These are phyloP conservation scores for Lagorchestes hirsutus DNA, from an alignment of 2,797 vertebrate species.

Conservation along the genomic window DNA sequence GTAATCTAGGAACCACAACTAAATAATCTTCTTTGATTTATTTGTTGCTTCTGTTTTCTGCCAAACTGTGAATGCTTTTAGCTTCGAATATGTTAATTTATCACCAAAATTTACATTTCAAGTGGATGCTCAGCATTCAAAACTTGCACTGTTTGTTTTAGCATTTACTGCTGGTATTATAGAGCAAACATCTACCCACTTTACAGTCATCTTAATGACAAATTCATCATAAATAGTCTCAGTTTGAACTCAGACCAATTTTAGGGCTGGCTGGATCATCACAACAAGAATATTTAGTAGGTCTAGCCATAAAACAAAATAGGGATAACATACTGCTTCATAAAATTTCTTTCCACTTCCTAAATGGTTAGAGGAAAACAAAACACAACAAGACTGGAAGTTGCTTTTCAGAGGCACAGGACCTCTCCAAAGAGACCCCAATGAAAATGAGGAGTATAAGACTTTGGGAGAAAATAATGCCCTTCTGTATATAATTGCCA, in stretches of 20 bases:
- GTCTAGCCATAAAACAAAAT: background rate
- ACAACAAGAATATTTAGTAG: background rate
- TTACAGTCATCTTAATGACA: conserved; percentile 8
- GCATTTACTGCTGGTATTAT: background rate
- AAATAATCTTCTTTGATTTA: background rate
- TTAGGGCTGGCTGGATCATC: background rate
- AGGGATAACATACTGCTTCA: background rate
- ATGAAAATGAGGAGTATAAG: background rate
- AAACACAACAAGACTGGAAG: background rate
- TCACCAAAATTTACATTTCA: background rate
- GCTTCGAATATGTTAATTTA: conserved; percentile 22
- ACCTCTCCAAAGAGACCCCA: background rate
- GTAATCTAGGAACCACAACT: background rate
- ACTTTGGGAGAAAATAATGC: background rate
- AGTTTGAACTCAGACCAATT: background rate
- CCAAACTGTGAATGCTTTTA: conserved; percentile 9
- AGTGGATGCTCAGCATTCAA: background rate
- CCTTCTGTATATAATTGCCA: background rate
- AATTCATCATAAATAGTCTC: background rate
- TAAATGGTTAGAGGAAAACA: background rate
- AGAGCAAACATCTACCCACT: background rate
- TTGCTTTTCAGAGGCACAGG: background rate
- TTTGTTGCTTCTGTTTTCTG: background rate
- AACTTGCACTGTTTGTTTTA: conserved; percentile 3
- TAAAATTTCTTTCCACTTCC: background rate